Evolutionary conservation across 2,888 invertebrate species (phyloP).

Genomic region (Caenorhabditis plicata): DNA sequence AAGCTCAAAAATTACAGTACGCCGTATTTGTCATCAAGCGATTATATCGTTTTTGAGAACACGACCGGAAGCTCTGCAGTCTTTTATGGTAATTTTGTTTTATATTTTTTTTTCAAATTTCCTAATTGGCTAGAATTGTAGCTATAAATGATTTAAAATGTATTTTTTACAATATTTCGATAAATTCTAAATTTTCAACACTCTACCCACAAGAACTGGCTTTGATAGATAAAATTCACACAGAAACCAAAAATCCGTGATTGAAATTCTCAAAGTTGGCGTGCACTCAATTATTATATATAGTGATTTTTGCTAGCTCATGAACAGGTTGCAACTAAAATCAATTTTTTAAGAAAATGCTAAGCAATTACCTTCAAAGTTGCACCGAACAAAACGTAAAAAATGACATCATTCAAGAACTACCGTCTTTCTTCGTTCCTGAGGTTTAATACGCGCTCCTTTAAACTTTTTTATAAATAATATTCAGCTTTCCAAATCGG

Average conservation of each 20-base stretch:
- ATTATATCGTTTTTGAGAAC: conserved; percentile 65
- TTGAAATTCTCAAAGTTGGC: neutral
- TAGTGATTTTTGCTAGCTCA: no score
- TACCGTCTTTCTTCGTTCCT: conserved; percentile 67
- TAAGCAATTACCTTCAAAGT: conserved; percentile 18
- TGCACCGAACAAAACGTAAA: conserved; percentile 20
- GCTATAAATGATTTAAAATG: no score
- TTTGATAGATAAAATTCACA: no score
- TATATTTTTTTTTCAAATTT: neutral
- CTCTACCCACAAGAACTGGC: no score
- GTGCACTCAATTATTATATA: no score
- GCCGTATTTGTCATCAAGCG: conserved; percentile 67
- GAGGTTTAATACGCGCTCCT: conserved; percentile 61
- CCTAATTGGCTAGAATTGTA: no score
- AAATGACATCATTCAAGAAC: conserved; percentile 64
- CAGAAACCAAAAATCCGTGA: neutral
- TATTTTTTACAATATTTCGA: no score
- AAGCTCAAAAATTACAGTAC: conserved; percentile 59
- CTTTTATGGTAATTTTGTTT: conserved; percentile 66
- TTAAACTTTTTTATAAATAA: neutral
- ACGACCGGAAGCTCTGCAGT: conserved; percentile 66
- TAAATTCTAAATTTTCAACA: no score
- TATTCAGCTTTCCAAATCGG: conserved; percentile 14
- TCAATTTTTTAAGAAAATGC: conserved; percentile 61
- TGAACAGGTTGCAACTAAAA: no score